Base-by-base conservation (phyloP, 2,888 invertebrate species). In the Poecilobothrus nobilitatus region DNA sequence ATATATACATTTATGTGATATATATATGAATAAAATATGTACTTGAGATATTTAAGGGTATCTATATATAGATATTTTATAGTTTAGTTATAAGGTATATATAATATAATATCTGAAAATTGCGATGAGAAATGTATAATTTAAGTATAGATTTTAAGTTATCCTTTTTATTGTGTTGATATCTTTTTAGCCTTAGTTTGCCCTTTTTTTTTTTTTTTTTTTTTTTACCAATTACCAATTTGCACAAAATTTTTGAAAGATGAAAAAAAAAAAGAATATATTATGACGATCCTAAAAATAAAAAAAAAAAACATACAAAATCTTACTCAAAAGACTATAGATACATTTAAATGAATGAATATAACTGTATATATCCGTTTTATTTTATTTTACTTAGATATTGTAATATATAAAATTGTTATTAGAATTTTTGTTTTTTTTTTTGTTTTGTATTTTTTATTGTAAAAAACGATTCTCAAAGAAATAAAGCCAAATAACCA, bases 61-160 rank as follows among this genome's bases (percentile, higher is more conserved):
- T 41, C 9, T 41, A 41, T 41, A 3, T 41, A 41, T 41, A 41
- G 9, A 41, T 41, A 15, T 41, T 12, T 41, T 9, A 5, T 15
- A 15, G 41, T 41, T 41, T 6, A 41, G 15, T 12, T 41, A 15
- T 41, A 41, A 12, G 41, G 6, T n/a, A 6, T 18, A 37, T 53
- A n/a, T 53, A 18, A 53, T 53, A 53, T 27, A 27, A 27, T 4
- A 27, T 27, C 5, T 27, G 9, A 18, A 18, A 53, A 53, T 53
- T 53, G 15, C 53, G 53, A 53, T 53, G 53, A 53, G 53, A 53
- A 53, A 53, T 53, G 53, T 18, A 53, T 53, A 53, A 53, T n/a
- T 53, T 53, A 44, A 53, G 53, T 37, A 37, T 37, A 37, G 37
- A 12, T 37, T 37, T 37, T 37, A n/a, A n/a, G 37, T 53, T 53